Evolutionary conservation across 2,113 vertebrate genomes (phyloP).

Genomic region (Ameiurus melas): DNA sequence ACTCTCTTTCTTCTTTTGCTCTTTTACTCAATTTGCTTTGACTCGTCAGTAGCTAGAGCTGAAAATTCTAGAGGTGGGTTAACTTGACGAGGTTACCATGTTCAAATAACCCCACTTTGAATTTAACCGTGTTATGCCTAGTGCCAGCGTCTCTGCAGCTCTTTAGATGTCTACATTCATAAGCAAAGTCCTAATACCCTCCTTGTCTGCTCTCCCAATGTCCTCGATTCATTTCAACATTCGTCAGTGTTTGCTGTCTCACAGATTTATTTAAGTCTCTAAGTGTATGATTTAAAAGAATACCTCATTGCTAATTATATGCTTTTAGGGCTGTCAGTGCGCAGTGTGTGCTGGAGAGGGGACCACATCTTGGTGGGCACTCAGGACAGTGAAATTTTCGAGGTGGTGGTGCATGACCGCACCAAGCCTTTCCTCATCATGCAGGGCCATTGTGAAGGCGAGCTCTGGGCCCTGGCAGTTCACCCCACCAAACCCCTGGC

Average conservation of each 20-base stretch:
- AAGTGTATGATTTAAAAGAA: background rate
- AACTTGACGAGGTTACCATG: conserved; percentile 32
- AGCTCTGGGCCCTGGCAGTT: conserved; percentile 96
- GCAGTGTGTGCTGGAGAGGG: conserved; percentile 96
- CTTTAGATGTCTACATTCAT: conserved; percentile 42
- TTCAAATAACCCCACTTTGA: conserved; percentile 33
- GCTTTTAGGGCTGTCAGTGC: conserved; percentile 87
- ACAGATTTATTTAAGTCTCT: conserved; percentile 3
- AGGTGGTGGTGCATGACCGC: conserved; percentile 97
- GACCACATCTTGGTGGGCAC: conserved; percentile 97
- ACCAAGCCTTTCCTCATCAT: conserved; percentile 98
- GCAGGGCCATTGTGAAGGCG: conserved; percentile 98
- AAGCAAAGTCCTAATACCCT: conserved; percentile 26
- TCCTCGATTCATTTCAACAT: conserved; percentile 33
- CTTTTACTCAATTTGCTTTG: conserved; percentile 53
- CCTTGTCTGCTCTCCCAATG: conserved; percentile 3
- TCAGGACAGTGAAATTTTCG: conserved; percentile 98
- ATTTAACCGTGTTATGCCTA: conserved; percentile 30
- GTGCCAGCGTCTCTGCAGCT: conserved; percentile 31
- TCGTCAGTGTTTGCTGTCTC: conserved; percentile 39
- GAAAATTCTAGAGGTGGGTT: conserved; percentile 79
- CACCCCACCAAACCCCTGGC: conserved; percentile 97
- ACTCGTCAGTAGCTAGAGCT: conserved; percentile 76
- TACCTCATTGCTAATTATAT: conserved; percentile 15
- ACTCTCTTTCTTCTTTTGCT: conserved; percentile 49